Evolutionary conservation across 1,140 invertebrate species (phyloP), one percentile per base, ranked within the genome.

Genomic region (Hypsibius dujardini): DNA sequence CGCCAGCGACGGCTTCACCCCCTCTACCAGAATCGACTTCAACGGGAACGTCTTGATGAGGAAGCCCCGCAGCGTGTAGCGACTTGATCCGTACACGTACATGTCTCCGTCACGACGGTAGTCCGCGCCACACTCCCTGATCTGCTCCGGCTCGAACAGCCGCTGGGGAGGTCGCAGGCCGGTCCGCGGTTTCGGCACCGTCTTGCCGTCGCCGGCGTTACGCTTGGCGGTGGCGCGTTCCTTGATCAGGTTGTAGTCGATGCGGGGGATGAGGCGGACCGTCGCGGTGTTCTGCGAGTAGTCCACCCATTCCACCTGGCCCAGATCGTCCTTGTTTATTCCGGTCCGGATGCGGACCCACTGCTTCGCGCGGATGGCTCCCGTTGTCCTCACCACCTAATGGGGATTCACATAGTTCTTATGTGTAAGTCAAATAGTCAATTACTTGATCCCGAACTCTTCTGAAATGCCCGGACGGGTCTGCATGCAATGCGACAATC

Each of bases 251-350:
- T 88, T 90, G 77, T 98, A 98, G 78, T 98, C 95, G 75, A 98
- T 94, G 75, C 95, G 85, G 2, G 95, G 95, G 7, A 98, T 81
- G 3, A 98, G 80, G 78, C 95, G 95, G 1, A 98, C 80, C 81
- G 94, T 89, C 0, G 97, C 92, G 79, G 92, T 88, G 81, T 98
- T 98, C 78, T 98, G 92, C 2, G 91, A 89, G 73, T 92, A 77
- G 73, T 86, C 84, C n/a, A 85, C 81, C 73, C 80, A 82, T 75
- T 85, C 83, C 46, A 85, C 84, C 81, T 98, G 92, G 7, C 92
- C 95, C 75, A 98, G 88, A 77, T 98, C 95, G 81, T 97, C 94
- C 79, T 96, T 97, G 78, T 91, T 98, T 1, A 97, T 80, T 56
- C 92, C 85, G 78, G 93, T 82, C 78, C 95, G 96, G 0, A 98